These are phyloP conservation scores for Ernsta delagoae DNA, from an alignment of 2,888 invertebrate species.

Conservation along the genomic window DNA sequence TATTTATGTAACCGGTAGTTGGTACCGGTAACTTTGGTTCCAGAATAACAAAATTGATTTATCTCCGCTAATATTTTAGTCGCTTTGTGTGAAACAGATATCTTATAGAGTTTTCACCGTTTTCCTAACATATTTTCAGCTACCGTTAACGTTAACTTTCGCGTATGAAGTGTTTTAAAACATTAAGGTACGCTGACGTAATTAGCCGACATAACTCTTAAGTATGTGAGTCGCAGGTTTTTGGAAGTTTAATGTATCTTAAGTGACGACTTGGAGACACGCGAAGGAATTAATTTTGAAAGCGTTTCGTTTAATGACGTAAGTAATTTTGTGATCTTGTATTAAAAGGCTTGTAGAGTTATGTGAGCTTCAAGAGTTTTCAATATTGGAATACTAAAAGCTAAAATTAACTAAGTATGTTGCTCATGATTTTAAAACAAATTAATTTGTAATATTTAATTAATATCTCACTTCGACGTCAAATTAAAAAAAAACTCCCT, in stretches of 20 bases:
- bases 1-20: too few relatives aligned
- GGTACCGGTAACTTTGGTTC: too few relatives aligned
- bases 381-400: neutral
- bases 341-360: slow-evolving; percentile 24
- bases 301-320: slow-evolving; percentile 31
- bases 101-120: slow-evolving; percentile 52
- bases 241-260: slow-evolving; percentile 49
- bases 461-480: too few relatives aligned
- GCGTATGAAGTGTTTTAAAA: slow-evolving; percentile 74
- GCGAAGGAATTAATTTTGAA: slow-evolving; percentile 33
- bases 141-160: slow-evolving; percentile 61
- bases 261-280: slow-evolving; percentile 44
- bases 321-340: slow-evolving; percentile 31
- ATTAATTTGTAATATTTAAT: too few relatives aligned
- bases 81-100: neutral
- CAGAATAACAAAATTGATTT: too few relatives aligned
- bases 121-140: slow-evolving; percentile 61
- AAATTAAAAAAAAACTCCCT: too few relatives aligned
- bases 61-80: neutral
- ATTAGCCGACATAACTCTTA: slow-evolving; percentile 63
- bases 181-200: slow-evolving; percentile 66
- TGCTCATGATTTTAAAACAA: too few relatives aligned
- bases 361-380: neutral
- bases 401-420: too few relatives aligned
- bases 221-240: slow-evolving; percentile 58